Evolutionary conservation across 2,797 vertebrate species (phyloP), one percentile per base, ranked within the genome.

Genomic region (Bucorvus abyssinicus): DNA sequence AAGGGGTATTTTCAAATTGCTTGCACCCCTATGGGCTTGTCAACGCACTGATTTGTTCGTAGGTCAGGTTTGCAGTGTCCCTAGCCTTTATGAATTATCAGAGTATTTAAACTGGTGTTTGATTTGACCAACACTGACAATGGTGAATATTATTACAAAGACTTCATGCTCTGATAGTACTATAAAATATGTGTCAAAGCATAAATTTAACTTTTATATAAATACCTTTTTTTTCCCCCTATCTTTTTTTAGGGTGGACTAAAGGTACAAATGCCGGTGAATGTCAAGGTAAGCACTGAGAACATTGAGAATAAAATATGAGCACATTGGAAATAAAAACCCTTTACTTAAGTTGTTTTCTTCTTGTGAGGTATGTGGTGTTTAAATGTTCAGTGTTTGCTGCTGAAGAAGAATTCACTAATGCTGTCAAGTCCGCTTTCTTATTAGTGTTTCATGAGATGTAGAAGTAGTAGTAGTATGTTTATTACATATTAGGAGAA

Each of bases 221-320:
- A 87, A 69, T 47, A 47, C 23, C 4, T 24, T 65, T 65, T 2
- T 75, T 60, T 92, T 9, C 27, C 55, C 30, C 87, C 90, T 40
- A 6, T 96, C 36, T 96, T 42, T 94, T 80, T 95, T 93, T 94
- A 99, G 98, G 98, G 98, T 92, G 98, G 98, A 86, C 97, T 98
- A 34, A 98, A 98, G 94, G 98, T 99, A 59, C 98, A 98, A 92
- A 98, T 98, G 97, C 98, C 98, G 49, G 96, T 98, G 97, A 98
- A 98, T 94, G 98, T 98, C 75, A 98, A 98, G 98, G 98, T 99
- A 97, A 97, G 98, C 87, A 57, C 77, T 69, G 59, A 88, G 50
- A n/a, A 45, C 19, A 29, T 2, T 61, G 17, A 65, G 36, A 71
- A 30, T 53, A 70, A 92, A 70, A 64, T 52, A 18, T 2, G 14